Evolutionary conservation across 1,140 invertebrate genomes (phyloP), one percentile per base, ranked within the genome.

Genomic region (Brachionus rotundiformis): DNA sequence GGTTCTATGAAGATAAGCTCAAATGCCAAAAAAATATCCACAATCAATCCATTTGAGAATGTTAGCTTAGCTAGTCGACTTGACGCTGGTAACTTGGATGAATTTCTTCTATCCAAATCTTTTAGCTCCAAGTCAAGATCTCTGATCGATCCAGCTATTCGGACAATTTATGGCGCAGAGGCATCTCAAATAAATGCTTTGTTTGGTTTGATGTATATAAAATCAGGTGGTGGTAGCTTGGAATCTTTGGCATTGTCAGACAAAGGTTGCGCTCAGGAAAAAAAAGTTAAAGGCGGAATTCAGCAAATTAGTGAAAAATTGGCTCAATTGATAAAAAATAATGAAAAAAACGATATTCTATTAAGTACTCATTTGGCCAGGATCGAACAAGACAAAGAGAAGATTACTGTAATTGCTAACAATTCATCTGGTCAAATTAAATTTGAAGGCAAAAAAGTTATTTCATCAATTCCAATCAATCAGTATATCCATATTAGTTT

Each of bases 121-220:
- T 81, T 77, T 84, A 27, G 85, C 84, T 71, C 85, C 85, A 47
- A 86, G 86, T 63, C 86, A 85, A 84, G 82, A 75, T 86, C 86
- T 49, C 19, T 84, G 1, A 44, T 86, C 23, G 65, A 84, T 41
- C 82, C 85, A 33, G 84, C 85, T 16, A 63, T 76, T 6, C 80
- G 86, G 47, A 84, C 82, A 31, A 84, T 88, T 27, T 84, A 86
- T 82, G 87, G 87, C 16, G 82, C 83, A 16, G 87, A 89, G 59
- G 33, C 84, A 6, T 84, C 82, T 23, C 86, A 89, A 83, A 84
- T 89, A 11, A 88, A 88, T 10, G 68, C 86, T 6, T 83, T 89
- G 25, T 89, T 86, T 83, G 87, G 84, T 36, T 79, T 89, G 8
- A 85, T 84, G 54, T 89, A 89, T 81, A 77, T 85, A 19, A 85